Percentiles rank a stretch among this genome's conserved stretches.
Evolutionary conservation across 2,888 invertebrate species (phyloP).

Genomic region (Agrotis clavis): DNA sequence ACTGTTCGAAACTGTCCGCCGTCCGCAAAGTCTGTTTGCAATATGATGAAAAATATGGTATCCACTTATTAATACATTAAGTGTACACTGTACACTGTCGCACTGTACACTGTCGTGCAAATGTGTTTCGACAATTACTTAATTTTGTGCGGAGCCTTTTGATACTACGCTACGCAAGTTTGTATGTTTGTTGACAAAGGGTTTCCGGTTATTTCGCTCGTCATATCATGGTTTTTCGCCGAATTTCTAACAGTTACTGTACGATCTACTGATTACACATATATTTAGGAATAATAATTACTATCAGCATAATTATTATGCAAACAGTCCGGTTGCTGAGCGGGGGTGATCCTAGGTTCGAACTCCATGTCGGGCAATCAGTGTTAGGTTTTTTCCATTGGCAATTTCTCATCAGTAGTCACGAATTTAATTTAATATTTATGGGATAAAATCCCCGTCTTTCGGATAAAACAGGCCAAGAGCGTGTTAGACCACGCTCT

Average conservation of each 20-base stretch:
- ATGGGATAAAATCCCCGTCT: no score
- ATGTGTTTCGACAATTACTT: conserved; percentile 38
- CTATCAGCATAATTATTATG: no score
- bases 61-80: conserved; percentile 58
- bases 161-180: not conserved
- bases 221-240: not conserved
- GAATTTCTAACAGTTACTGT: not conserved
- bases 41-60: conserved; percentile 55
- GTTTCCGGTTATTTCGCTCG: not conserved
- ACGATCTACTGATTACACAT: not conserved
- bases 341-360: no score
- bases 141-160: conserved; percentile 19
- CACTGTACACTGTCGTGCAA: conserved; percentile 28
- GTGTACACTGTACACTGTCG: conserved; percentile 33
- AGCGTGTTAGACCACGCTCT: no score
- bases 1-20: conserved; percentile 43
- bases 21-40: conserved; percentile 53
- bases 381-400: no score
- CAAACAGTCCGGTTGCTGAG: no score
- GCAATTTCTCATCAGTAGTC: no score
- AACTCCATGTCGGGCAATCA: no score
- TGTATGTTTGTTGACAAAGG: conserved; percentile 14
- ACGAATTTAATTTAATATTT: no score
- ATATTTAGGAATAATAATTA: not conserved
- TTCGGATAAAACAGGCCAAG: no score